These are phyloP conservation scores for Acyrthosiphon pisum DNA, from an alignment of 1,140 invertebrate species.

Conservation along the genomic window DNA sequence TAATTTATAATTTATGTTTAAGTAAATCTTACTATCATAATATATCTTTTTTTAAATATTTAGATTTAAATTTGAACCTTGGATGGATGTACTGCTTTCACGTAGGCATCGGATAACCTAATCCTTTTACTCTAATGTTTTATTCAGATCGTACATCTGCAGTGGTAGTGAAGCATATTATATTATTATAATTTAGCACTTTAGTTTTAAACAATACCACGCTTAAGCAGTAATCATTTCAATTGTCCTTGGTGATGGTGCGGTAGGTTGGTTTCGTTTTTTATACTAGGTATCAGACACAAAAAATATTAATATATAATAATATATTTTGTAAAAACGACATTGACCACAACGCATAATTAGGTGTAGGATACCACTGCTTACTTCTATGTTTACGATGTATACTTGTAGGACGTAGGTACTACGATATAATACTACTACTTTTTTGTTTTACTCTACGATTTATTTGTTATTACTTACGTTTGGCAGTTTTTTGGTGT, in stretches of 20 bases:
- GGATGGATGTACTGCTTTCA: neutral
- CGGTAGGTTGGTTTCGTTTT: conserved; percentile 28
- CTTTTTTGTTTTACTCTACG: neutral
- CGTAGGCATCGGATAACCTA: neutral
- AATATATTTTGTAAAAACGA: neutral
- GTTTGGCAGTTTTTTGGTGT: neutral
- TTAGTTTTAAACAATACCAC: neutral
- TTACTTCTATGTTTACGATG: neutral
- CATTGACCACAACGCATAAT: neutral
- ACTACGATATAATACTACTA: neutral
- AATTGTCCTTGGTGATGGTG: neutral
- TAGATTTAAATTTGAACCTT: neutral
- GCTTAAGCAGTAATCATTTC: neutral
- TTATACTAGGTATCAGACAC: neutral
- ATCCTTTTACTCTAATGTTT: conserved; percentile 31
- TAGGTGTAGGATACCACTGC: neutral
- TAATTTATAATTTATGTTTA: neutral
- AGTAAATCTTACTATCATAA: neutral
- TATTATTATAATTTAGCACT: neutral
- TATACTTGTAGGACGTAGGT: neutral
- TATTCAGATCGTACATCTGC: neutral
- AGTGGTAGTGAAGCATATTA: neutral
- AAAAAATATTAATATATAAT: neutral
- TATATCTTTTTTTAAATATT: neutral
- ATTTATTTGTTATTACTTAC: neutral